Percentiles rank a stretch among this genome's conserved stretches.
Evolutionary conservation across 2,797 vertebrate genomes (phyloP).

Genomic region (Sebastes goodei): DNA sequence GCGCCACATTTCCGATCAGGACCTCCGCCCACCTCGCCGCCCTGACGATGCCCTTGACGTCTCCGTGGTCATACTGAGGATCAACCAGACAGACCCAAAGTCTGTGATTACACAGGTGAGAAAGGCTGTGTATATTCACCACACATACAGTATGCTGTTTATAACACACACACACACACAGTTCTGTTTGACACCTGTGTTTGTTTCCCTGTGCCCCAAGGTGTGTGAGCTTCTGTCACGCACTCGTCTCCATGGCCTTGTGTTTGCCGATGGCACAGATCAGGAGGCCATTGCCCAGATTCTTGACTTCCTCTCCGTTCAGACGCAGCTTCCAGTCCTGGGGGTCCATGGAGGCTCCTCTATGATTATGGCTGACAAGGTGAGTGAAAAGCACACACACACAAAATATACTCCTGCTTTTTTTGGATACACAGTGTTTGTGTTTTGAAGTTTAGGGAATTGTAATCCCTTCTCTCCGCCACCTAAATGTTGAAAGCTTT

Average conservation of each 20-base stretch:
- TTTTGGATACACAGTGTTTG: slow-evolving; percentile 5
- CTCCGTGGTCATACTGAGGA: slow-evolving; percentile 90
- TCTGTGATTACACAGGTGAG: slow-evolving; percentile 96
- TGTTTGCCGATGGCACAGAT: slow-evolving; percentile 97
- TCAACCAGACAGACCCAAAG: slow-evolving; percentile 98
- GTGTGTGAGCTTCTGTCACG: slow-evolving; percentile 96
- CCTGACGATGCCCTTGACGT: slow-evolving; percentile 89
- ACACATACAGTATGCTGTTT: background rate
- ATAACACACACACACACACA: background rate
- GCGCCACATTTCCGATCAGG: slow-evolving; percentile 87
- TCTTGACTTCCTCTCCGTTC: slow-evolving; percentile 99
- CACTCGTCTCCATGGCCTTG: slow-evolving; percentile 94
- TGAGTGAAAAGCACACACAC: slow-evolving; percentile 70
- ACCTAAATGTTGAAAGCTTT: slow-evolving; percentile 5
- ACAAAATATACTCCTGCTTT: background rate
- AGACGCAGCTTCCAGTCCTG: slow-evolving; percentile 95
- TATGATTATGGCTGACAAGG: slow-evolving; percentile 99
- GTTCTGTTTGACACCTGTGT: slow-evolving; percentile 5
- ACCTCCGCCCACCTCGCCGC: slow-evolving; percentile 87
- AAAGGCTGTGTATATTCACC: background rate
- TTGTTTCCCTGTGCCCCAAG: slow-evolving; percentile 64
- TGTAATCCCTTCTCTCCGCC: slow-evolving; percentile 16
- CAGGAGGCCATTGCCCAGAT: slow-evolving; percentile 98
- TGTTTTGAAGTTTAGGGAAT: slow-evolving; percentile 16
- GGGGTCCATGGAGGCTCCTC: slow-evolving; percentile 97